Evolutionary conservation across 2,888 invertebrate genomes (phyloP), one percentile per base, ranked within the genome.

Genomic region (Lacanobia wlatinum): DNA sequence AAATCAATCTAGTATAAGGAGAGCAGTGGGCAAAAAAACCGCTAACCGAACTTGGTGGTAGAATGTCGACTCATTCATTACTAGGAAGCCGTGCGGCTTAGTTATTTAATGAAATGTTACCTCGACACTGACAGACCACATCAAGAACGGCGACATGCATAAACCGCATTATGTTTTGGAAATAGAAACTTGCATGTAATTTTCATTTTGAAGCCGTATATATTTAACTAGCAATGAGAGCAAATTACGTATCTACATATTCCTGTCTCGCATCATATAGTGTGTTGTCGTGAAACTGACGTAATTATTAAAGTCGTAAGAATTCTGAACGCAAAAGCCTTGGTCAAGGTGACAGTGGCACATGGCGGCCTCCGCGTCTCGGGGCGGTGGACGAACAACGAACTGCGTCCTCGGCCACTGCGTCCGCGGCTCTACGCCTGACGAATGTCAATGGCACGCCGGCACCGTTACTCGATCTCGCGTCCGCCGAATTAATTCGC

Each of bases 401-500:
- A 87, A 87, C 86, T 80, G 85, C 80, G 87, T 76, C 87, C 83
- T 48, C 75, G 74, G 63, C 74, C 74, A 84, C 85, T 84, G 87
- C 91, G 90, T 90, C 91, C 91, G 90, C 89, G n/a, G n/a, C n/a
- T n/a, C n/a, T n/a, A n/a, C n/a, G 88, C 38, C 94, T 94, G 94
- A 94, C 95, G 94, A 93, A 94, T 96, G 96, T 95, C 96, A 95
- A 92, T 96, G 96, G 95, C 96, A 95, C 93, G 94, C 90, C 91
- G 85, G 85, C 91, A 95, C 96, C 96, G 96, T 96, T 96, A 96
- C 90, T 93, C 94, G 93, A 95, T 95, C 95, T 94, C 93, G 92
- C 93, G 92, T 90, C 92, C 91, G 94, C 94, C 94, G 91, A 96
- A 95, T 95, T 96, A 95, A 95, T 96, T 95, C 92, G 93, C 95